These are phyloP conservation scores for Hippocampus abdominalis DNA, from an alignment of 2,113 vertebrate species.

Conservation along the genomic window DNA sequence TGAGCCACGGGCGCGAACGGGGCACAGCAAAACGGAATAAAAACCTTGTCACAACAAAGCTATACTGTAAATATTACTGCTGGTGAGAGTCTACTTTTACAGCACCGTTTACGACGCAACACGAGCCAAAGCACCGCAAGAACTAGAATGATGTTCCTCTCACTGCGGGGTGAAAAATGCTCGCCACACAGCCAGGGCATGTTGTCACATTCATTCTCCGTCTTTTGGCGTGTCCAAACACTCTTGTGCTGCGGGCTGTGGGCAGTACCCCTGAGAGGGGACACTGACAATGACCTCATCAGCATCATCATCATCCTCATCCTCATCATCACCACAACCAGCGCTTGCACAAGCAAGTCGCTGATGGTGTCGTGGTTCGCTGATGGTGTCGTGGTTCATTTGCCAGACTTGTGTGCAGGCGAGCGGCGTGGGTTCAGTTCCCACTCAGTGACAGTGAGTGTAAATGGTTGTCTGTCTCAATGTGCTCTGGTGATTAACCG, in stretches of 20 bases:
- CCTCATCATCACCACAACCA: slow-evolving; percentile 13
- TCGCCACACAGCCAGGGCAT: slow-evolving; percentile 45
- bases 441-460: background rate
- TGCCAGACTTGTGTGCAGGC: background rate
- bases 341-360: background rate
- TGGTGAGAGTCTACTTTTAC: slow-evolving; percentile 1
- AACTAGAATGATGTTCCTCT: slow-evolving; percentile 14
- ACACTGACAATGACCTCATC: slow-evolving; percentile 40
- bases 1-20: background rate
- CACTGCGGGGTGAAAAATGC: slow-evolving; percentile 26
- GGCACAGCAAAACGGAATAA: slow-evolving; percentile 7
- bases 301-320: slow-evolving; percentile 22
- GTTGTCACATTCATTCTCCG: slow-evolving; percentile 55
- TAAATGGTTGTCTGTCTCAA: background rate
- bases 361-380: background rate
- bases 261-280: slow-evolving; percentile 40
- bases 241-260: slow-evolving; percentile 31
- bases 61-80: background rate
- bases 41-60: background rate
- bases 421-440: background rate
- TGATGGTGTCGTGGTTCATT: background rate
- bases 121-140: slow-evolving; percentile 12
- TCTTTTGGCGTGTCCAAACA: slow-evolving; percentile 55
- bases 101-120: slow-evolving; percentile 1
- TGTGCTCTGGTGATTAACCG: background rate